Conservation (phyloP, 2,113 vertebrate genomes). For the Erythrolamprus reginae region DNA sequence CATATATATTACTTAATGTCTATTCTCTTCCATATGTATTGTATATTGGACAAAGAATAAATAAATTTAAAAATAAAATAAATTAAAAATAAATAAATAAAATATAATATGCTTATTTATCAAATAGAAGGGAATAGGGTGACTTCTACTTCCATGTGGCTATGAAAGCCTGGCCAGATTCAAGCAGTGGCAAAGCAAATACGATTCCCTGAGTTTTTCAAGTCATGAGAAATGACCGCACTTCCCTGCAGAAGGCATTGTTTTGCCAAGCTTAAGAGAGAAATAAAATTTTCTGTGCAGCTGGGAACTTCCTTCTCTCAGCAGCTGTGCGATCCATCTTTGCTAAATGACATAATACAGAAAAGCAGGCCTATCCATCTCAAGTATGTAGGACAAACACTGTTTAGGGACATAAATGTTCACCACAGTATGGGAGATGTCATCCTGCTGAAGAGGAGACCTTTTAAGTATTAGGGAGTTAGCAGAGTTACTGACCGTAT, state of each 20-base stretch:
- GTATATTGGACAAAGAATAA: too few relatives aligned
- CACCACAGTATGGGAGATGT: background rate
- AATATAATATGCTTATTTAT: background rate
- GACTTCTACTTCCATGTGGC: background rate
- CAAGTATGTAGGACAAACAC: background rate
- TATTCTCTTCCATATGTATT: too few relatives aligned
- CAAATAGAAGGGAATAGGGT: rapidly evolving
- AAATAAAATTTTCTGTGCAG: slow-evolving; percentile 7
- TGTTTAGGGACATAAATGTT: slow-evolving; percentile 7
- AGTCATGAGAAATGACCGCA: background rate
- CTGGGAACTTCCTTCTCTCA: background rate
- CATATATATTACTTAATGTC: too few relatives aligned
- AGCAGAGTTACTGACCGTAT: too few relatives aligned
- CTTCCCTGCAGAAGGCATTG: background rate
- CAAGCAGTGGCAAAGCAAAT: background rate
- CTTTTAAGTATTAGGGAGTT: background rate
- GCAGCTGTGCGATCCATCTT: background rate
- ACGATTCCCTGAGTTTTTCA: background rate
- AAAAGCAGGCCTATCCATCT: slow-evolving; percentile 8
- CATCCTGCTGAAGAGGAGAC: background rate
- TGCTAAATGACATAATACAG: background rate
- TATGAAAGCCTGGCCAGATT: background rate
- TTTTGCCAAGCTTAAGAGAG: background rate
- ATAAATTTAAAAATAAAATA: too few relatives aligned
- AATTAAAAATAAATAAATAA: too few relatives aligned